Conservation (phyloP, 1,140 invertebrate genomes). For the Pygmarrhopalites habei region DNA sequence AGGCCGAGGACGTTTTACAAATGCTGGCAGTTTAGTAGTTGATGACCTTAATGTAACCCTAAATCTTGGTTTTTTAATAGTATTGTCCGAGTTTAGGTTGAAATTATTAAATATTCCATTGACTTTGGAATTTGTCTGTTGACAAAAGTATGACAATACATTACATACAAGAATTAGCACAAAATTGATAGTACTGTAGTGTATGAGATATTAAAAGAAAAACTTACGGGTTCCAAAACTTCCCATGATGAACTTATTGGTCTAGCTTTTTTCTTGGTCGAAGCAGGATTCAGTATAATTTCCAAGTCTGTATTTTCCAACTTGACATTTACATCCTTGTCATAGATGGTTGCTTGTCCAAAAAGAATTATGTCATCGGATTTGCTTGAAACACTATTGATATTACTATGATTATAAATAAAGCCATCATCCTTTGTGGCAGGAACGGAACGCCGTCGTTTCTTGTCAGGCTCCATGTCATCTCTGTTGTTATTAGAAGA, state of each 20-base stretch:
- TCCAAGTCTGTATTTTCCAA: conserved; percentile 32
- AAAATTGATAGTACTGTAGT: neutral
- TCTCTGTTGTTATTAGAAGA: neutral
- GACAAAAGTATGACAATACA: neutral
- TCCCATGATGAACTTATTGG: conserved; percentile 24
- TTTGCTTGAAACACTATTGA: neutral
- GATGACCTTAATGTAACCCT: neutral
- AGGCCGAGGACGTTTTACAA: no score
- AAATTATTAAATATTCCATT: conserved; percentile 17
- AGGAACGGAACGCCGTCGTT: conserved; percentile 24
- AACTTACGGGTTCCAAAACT: conserved; percentile 16
- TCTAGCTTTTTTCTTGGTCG: conserved; percentile 15
- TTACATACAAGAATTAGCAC: neutral
- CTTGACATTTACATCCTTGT: conserved; percentile 19
- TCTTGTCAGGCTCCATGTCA: conserved; percentile 28
- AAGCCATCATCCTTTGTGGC: conserved; percentile 28
- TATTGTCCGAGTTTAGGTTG: no score
- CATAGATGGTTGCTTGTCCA: conserved; percentile 29
- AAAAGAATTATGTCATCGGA: conserved; percentile 22
- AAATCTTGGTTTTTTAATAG: no score
- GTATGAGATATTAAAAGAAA: neutral
- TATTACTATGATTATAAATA: no score
- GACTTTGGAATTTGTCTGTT: conserved; percentile 21
- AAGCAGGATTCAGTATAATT: conserved; percentile 15
- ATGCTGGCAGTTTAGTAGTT: no score